phyloP scores from a whole-genome alignment of 2,888 invertebrate genomes.

The Punctoribates punctum region DNA sequence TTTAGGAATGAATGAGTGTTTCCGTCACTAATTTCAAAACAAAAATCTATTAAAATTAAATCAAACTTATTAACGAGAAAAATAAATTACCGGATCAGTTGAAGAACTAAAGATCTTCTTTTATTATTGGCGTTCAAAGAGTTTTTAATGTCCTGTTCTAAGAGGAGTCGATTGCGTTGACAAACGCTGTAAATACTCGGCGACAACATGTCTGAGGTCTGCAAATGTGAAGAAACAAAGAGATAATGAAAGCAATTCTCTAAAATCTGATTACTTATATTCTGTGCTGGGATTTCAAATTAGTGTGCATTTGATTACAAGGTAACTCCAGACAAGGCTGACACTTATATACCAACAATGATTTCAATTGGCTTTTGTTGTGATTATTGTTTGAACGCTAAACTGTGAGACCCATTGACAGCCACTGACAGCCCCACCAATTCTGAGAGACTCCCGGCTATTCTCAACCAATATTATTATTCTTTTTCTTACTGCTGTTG shows the following conservation, averaged over 20 bases:
- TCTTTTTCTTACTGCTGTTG: too few species aligned
- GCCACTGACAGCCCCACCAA: too few species aligned
- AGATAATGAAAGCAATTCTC: too few species aligned
- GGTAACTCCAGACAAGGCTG: background rate
- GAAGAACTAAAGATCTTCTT: conserved; percentile 11
- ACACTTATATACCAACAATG: background rate
- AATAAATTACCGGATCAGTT: conserved; percentile 9
- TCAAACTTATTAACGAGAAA: background rate
- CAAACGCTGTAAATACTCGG: conserved; percentile 20
- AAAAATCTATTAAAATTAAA: background rate
- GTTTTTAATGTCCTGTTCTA: conserved; percentile 6
- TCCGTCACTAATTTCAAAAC: background rate
- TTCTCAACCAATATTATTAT: too few species aligned
- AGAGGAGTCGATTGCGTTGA: background rate
- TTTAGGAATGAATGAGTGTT: conserved; percentile 12
- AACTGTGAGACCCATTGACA: too few species aligned
- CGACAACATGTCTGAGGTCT: conserved; percentile 19
- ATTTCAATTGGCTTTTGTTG: conserved; percentile 1
- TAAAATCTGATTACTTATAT: too few species aligned
- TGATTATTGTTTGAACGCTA: too few species aligned
- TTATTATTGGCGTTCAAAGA: background rate
- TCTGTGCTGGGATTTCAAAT: too few species aligned
- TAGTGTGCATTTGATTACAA: too few species aligned
- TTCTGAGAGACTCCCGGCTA: too few species aligned
- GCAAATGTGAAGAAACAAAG: too few species aligned